A percentile compares a stretch with the other conserved stretches of the same genome.
Conservation (phyloP, 35 echinoderm and acorn worm genomes). For the Diadema setosum region DNA sequence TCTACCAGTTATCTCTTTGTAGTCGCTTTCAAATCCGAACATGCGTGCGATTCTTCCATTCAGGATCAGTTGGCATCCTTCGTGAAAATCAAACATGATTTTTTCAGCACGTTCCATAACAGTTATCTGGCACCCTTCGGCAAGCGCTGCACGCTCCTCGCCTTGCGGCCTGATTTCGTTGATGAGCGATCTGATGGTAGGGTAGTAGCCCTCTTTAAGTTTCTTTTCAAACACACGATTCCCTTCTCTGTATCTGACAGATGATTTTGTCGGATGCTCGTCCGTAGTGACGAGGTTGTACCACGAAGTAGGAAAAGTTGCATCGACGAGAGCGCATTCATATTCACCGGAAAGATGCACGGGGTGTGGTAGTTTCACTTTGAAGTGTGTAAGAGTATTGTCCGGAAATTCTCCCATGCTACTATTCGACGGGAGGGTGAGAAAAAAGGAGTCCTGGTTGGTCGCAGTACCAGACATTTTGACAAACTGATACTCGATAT, state of each 20-base stretch:
- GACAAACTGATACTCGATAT: not conserved
- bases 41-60: not conserved
- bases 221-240: not conserved
- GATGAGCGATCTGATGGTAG: not conserved
- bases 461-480: not conserved
- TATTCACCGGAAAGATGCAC: conserved; percentile 24
- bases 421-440: not conserved
- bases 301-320: conserved; percentile 3
- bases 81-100: not conserved
- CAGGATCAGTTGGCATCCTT: not conserved
- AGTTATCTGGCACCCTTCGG: not conserved
- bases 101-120: not conserved
- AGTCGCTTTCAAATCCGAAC: not conserved
- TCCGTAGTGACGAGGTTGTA: not conserved
- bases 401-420: conserved; percentile 19
- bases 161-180: not conserved
- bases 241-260: not conserved
- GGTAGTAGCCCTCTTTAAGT: not conserved
- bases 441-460: not conserved
- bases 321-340: conserved; percentile 5
- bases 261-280: not conserved
- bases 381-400: conserved; percentile 37
- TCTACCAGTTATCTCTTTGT: not conserved
- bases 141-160: not conserved
- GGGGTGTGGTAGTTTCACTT: conserved; percentile 10